phyloP scores from a whole-genome alignment of 2,888 invertebrate species.

The Cosmia trapezina region DNA sequence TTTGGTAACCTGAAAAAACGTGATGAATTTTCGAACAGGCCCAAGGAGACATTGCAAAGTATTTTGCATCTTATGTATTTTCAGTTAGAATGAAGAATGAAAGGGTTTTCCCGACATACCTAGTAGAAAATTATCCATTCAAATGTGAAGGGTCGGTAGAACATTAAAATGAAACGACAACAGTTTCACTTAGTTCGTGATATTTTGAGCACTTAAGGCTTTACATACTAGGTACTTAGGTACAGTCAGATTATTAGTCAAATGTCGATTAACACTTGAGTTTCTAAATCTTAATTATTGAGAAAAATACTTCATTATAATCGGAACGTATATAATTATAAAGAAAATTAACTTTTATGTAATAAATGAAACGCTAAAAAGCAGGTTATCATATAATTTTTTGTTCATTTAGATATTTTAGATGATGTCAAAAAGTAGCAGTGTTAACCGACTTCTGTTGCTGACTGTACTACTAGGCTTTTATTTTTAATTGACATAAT shows the following conservation, averaged over 20 bases:
- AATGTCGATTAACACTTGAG: no score
- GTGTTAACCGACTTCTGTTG: no score
- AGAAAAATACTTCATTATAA: no score
- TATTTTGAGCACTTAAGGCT: background rate
- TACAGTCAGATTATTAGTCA: no score
- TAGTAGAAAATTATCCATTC: background rate
- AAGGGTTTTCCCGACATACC: background rate
- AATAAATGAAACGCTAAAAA: no score
- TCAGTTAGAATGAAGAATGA: background rate
- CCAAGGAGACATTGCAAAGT: background rate
- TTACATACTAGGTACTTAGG: background rate
- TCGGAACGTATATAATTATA: no score
- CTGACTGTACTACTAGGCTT: background rate
- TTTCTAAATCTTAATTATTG: no score
- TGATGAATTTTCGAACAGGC: conserved; percentile 12
- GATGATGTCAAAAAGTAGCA: no score
- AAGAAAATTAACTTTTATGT: no score
- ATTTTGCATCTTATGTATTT: conserved; percentile 11
- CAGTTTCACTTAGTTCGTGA: background rate
- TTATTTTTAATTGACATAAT: background rate
- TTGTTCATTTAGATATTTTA: no score
- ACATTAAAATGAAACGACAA: background rate
- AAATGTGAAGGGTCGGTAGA: background rate
- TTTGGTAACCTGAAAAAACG: background rate
- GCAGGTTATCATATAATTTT: no score